A percentile compares a stretch with the other conserved stretches of the same genome.
Evolutionary conservation across 2,113 vertebrate species (phyloP).

Genomic region (Podarcis cretensis): DNA sequence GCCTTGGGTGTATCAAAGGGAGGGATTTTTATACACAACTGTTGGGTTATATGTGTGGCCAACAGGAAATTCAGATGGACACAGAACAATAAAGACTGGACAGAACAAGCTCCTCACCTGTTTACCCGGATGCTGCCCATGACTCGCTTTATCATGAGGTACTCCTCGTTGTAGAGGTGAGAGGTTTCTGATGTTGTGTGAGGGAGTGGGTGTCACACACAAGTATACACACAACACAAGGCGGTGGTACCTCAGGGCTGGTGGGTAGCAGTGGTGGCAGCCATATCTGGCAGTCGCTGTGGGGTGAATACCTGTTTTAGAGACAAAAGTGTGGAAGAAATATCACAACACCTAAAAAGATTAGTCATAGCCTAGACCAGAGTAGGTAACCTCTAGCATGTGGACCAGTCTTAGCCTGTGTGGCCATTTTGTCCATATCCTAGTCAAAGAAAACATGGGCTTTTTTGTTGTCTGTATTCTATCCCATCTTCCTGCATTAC

Average conservation of each 20-base stretch:
- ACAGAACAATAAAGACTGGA: not conserved
- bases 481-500: not conserved
- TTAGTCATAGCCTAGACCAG: not conserved
- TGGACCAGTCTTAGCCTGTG: too few relatives aligned
- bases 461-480: not conserved
- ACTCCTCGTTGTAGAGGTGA: constrained; percentile 4
- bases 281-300: constrained; percentile 20
- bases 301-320: constrained; percentile 5
- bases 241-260: constrained; percentile 29
- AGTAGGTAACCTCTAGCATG: too few relatives aligned
- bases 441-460: fast-evolving
- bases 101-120: constrained; percentile 62
- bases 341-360: not conserved
- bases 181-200: constrained; percentile 27
- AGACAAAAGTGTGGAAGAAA: constrained; percentile 22
- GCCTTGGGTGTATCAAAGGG: not conserved
- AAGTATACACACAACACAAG: constrained; percentile 28
- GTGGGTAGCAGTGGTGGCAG: fast-evolving
- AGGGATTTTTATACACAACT: not conserved
- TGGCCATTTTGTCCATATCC: not conserved
- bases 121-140: constrained; percentile 74
- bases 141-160: constrained; percentile 60
- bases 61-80: not conserved
- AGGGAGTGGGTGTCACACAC: constrained; percentile 28
- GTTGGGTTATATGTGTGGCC: not conserved